A percentile compares a stretch with the other conserved stretches of the same genome.
Evolutionary conservation across 2,113 vertebrate species (phyloP).

Genomic region (Tapirus terrestris): DNA sequence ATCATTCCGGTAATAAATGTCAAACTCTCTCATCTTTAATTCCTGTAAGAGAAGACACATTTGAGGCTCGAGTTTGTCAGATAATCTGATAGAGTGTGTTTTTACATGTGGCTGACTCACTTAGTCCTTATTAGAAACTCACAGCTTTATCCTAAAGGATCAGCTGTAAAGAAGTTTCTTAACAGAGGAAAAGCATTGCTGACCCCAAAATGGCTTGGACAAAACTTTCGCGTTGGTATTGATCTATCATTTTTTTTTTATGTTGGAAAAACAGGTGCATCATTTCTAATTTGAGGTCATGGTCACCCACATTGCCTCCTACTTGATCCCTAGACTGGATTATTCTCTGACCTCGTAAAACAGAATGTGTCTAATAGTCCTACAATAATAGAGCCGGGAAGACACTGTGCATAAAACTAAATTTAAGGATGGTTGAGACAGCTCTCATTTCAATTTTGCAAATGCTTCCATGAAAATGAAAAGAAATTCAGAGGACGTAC

Average conservation of each 20-base stretch:
- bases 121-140: slow-evolving; percentile 10
- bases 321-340: slow-evolving; percentile 34
- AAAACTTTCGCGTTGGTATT: neutral
- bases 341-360: slow-evolving; percentile 28
- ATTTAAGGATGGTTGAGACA: slow-evolving; percentile 31
- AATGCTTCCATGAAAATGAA: slow-evolving; percentile 49
- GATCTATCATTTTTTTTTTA: neutral
- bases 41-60: neutral
- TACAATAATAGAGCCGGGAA: slow-evolving; percentile 62
- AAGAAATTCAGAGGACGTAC: slow-evolving; percentile 24
- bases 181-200: neutral
- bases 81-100: neutral
- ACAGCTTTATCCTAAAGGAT: neutral
- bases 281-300: slow-evolving; percentile 36
- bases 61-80: neutral
- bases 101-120: neutral
- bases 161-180: neutral
- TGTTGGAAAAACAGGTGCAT: neutral
- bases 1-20: slow-evolving; percentile 37
- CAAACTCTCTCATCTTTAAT: slow-evolving; percentile 28
- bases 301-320: neutral
- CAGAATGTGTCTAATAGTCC: slow-evolving; percentile 46
- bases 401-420: slow-evolving; percentile 38
- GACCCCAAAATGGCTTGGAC: neutral
- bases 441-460: slow-evolving; percentile 65